Percentiles rank a stretch among this genome's conserved stretches.
These are phyloP conservation scores for Apamea epomidion DNA, from an alignment of 2,888 invertebrate species.

Conservation along the genomic window DNA sequence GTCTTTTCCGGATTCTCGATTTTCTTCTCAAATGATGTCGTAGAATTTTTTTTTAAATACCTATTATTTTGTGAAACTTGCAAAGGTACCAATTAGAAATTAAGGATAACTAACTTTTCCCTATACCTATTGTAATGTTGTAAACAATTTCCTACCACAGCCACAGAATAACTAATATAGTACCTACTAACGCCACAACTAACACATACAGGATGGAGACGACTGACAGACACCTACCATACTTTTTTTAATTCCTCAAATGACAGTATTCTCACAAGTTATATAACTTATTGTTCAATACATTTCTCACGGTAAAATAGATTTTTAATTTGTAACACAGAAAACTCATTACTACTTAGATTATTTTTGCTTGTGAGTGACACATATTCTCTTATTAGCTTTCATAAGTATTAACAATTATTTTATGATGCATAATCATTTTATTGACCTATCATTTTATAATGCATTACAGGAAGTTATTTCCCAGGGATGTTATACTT, in stretches of 20 bases:
- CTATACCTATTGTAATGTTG: background rate
- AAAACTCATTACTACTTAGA: slow-evolving; percentile 19
- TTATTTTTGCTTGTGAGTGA: slow-evolving; percentile 8
- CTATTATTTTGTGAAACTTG: background rate
- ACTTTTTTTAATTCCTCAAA: background rate
- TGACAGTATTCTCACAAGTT: slow-evolving; percentile 45
- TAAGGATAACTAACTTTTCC: background rate
- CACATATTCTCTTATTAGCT: slow-evolving; percentile 4
- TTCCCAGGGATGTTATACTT: background rate
- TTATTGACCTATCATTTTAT: background rate
- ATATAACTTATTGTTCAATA: slow-evolving; percentile 50
- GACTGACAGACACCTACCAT: slow-evolving; percentile 1
- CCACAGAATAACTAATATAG: too few species aligned
- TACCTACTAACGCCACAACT: background rate
- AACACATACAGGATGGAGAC: background rate
- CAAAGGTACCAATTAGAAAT: background rate
- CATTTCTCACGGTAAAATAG: slow-evolving; percentile 48
- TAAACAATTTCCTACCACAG: slow-evolving; percentile 27
- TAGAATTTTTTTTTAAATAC: background rate
- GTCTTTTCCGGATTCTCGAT: background rate
- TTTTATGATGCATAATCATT: background rate
- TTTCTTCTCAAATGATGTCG: background rate
- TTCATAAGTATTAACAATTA: background rate
- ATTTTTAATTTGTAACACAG: slow-evolving; percentile 26
- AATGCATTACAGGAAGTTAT: background rate